Evolutionary conservation across 2,888 invertebrate genomes (phyloP), one percentile per base, ranked within the genome.

Genomic region (Pyrgus malvae): DNA sequence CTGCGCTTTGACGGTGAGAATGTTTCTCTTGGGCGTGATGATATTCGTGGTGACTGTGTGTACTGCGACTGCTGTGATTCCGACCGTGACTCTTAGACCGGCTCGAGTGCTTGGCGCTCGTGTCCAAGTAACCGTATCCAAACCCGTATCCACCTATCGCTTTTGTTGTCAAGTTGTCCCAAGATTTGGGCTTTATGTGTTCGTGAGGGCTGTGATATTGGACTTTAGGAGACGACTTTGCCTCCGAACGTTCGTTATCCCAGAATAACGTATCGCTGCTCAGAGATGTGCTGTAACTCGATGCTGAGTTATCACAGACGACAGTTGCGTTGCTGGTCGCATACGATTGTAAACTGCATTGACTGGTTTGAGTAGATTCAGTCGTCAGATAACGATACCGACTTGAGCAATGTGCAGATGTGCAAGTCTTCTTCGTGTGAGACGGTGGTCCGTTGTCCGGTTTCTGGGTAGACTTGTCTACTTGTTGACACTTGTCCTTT

Each of bases 81-180:
- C 92, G 87, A 0, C 87, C 83, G 58, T 90, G 88, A 59, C 90
- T 85, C 64, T 89, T 87, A 2, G 90, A 86, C 38, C 90, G 70
- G 60, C 74, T 81, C 6, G 78, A 62, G 55, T 88, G 82, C 64
- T 91, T 87, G 17, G 72, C 74, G 40, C 73, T 85, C 0, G 95
- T 94, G 67, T 96, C 96, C 50, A 95, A 82, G 68, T 96, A 96
- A 5, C 96, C 96, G 69, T 96, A 97, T 1, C 96, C 96, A 67
- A 96, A 96, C 2, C 96, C 96, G 63, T 97, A 96, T 0, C 96
- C 96, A 0, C 96, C 96, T 63, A 95, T 94, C 0, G 95, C 94
- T 83, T 96, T 96, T 1, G 96, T 96, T 0, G 96, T 95, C 50
- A 97, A 84, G 80, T 97, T 97, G 74, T 97, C 97, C 96, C 97